Evolutionary conservation across 1,140 invertebrate species (phyloP), one percentile per base, ranked within the genome.

Genomic region (Pristionchus pacificus): DNA sequence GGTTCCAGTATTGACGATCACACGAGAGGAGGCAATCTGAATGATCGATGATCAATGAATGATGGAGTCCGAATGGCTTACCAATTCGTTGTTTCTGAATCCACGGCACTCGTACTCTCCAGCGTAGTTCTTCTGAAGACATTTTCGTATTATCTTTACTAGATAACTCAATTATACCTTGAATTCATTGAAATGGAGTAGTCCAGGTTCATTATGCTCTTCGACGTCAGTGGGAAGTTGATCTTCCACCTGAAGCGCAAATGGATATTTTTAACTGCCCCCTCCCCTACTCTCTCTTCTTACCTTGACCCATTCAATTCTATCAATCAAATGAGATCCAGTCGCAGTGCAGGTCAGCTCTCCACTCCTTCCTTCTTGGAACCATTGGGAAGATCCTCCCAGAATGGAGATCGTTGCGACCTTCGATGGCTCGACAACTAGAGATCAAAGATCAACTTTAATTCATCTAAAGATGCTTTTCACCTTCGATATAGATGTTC

Each of bases 21-120:
- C 81, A 19, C 67, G 73, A 27, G 63, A 68, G 30, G 71, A 72
- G 6, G 82, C 80, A n/a, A 83, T 80, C 38, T 49, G n/a, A n/a
- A n/a, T n/a, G n/a, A n/a, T n/a, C n/a, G n/a, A n/a, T n/a, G n/a
- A n/a, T n/a, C n/a, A n/a, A n/a, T n/a, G n/a, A n/a, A n/a, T n/a
- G n/a, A n/a, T n/a, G n/a, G n/a, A n/a, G n/a, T n/a, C n/a, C n/a
- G n/a, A n/a, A n/a, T n/a, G n/a, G 19, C 38, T 49, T 19, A 49
- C 38, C 19, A 78, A 60, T 65, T 84, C 78, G 59, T 78, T 65
- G 55, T 81, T 83, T 19, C 80, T 62, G 68, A 75, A 82, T 2
- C 83, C 81, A 31, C 75, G 74, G 70, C 81, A 83, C 66, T 83
- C 80, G 65, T 83, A 83, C 27, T 82, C 82, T 1, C 81, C 81